These are phyloP conservation scores for Tragopan temminckii DNA, from an alignment of 2,797 vertebrate genomes.

Conservation along the genomic window DNA sequence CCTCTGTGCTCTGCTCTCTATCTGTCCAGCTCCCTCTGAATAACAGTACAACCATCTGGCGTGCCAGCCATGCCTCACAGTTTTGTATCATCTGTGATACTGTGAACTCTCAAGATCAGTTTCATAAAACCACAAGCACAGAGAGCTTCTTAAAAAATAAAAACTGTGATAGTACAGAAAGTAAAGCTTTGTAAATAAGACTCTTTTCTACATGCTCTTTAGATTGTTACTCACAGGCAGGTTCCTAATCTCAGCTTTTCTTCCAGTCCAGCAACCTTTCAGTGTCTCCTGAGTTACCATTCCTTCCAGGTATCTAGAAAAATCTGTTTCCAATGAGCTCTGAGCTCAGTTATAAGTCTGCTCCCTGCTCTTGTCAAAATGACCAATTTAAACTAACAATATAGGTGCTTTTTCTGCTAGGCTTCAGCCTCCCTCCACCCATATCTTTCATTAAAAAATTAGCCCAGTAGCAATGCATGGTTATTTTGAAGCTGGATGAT, in stretches of 20 bases:
- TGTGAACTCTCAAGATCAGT: background rate
- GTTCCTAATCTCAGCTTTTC: background rate
- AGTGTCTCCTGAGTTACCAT: background rate
- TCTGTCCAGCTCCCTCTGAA: background rate
- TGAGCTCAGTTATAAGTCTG: background rate
- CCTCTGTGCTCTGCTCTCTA: background rate
- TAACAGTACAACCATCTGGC: background rate
- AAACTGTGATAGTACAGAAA: background rate
- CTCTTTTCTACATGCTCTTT: background rate
- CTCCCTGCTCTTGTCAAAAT: background rate
- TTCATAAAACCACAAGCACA: background rate
- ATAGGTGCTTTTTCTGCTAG: background rate
- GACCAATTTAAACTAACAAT: background rate
- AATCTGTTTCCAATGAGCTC: background rate
- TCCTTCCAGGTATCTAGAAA: background rate
- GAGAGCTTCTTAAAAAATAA: background rate
- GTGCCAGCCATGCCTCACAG: background rate
- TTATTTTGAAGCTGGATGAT: background rate
- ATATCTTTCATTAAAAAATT: background rate
- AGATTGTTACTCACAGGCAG: background rate
- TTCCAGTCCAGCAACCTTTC: background rate
- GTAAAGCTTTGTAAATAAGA: background rate
- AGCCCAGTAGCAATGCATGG: accelerated
- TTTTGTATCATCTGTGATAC: background rate
- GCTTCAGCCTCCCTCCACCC: background rate